These are phyloP conservation scores for Acrocephalus arundinaceus DNA, from an alignment of 2,113 vertebrate genomes.

Conservation along the genomic window DNA sequence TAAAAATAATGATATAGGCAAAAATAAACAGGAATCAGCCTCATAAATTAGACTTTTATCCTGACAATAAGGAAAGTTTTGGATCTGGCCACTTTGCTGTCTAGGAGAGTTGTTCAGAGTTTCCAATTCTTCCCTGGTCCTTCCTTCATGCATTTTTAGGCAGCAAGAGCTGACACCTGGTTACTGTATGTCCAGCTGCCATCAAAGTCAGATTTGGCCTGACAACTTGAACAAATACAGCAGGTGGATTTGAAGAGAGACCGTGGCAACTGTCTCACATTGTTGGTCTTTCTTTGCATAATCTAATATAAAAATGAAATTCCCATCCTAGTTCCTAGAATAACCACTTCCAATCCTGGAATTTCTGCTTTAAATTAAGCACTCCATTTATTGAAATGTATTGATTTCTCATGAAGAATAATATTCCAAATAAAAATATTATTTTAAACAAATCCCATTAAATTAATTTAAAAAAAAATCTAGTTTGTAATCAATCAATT, in stretches of 20 bases:
- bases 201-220: not conserved
- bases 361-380: not conserved
- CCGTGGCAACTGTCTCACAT: not conserved
- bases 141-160: not conserved
- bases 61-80: not conserved
- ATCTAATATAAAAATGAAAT: not conserved
- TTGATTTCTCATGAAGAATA: not conserved
- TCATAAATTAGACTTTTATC: not conserved
- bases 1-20: not conserved
- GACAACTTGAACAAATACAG: not conserved
- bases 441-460: not conserved
- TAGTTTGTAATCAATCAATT: not conserved
- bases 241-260: constrained; percentile 30
- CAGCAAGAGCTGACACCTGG: not conserved
- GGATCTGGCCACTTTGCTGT: not conserved
- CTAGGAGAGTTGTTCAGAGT: not conserved
- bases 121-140: not conserved
- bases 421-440: not conserved
- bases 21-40: not conserved
- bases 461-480: not conserved
- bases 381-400: not conserved
- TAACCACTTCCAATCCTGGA: not conserved
- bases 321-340: not conserved
- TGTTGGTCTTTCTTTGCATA: not conserved
- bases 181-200: not conserved